Percentiles rank a stretch among this genome's conserved stretches.
Evolutionary conservation across 2,113 vertebrate genomes (phyloP).

Genomic region (Amazona vittata): DNA sequence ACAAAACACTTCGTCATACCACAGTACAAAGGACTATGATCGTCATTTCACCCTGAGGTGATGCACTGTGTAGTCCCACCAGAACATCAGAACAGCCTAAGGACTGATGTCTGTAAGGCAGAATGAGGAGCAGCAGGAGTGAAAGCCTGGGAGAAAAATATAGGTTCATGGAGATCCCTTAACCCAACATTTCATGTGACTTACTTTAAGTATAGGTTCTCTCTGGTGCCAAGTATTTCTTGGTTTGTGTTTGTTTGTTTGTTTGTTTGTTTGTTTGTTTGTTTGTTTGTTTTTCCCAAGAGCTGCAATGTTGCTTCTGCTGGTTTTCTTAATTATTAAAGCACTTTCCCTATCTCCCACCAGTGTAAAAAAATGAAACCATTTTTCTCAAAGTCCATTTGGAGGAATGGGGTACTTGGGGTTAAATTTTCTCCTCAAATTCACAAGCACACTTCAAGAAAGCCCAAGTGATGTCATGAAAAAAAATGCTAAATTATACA

Average conservation of each 20-base stretch:
- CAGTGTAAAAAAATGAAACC: neutral
- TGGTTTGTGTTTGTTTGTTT: neutral
- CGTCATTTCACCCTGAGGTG: neutral
- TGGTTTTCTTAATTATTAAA: neutral
- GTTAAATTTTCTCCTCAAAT: neutral
- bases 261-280: rapidly evolving
- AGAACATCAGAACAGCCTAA: neutral
- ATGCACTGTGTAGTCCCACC: neutral
- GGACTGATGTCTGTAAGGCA: neutral
- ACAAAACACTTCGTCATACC: neutral
- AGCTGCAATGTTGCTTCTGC: neutral
- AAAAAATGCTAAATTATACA: neutral
- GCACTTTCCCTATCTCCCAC: neutral
- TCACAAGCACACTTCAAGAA: neutral
- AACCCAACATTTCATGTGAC: neutral
- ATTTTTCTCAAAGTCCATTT: neutral
- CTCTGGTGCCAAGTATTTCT: neutral
- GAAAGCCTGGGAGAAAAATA: neutral
- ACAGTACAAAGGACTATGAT: neutral
- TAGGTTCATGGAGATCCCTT: neutral
- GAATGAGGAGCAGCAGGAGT: neutral
- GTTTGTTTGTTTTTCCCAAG: neutral
- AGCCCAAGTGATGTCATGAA: neutral
- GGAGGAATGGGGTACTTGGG: neutral
- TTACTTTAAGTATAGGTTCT: neutral